Evolutionary conservation across 2,113 vertebrate species (phyloP).

Genomic region (Fregetta grallaria): DNA sequence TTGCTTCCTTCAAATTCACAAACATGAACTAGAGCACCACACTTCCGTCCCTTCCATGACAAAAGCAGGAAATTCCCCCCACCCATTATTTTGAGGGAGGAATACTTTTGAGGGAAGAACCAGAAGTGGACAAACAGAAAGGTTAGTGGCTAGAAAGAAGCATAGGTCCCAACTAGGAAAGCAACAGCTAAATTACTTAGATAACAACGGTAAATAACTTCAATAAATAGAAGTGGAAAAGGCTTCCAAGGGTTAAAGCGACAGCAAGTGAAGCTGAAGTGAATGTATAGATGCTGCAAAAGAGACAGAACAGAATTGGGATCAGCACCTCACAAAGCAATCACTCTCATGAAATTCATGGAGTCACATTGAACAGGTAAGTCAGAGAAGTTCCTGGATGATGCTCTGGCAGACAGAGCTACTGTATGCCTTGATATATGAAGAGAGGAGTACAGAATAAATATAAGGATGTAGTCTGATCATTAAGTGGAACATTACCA

Average conservation of each 20-base stretch:
- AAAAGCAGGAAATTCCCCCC: conserved; percentile 2
- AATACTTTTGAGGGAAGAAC: background rate
- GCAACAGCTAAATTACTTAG: background rate
- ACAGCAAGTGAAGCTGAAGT: background rate
- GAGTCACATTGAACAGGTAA: background rate
- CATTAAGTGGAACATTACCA: background rate
- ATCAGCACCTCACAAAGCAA: background rate
- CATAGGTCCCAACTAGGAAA: background rate
- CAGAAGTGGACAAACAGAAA: background rate
- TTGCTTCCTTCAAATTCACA: background rate
- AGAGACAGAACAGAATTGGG: background rate
- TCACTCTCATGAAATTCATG: background rate
- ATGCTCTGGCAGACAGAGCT: background rate
- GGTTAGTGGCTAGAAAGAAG: background rate
- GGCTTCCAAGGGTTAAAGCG: background rate
- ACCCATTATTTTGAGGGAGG: background rate
- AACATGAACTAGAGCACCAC: background rate
- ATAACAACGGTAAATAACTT: background rate
- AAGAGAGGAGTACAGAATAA: background rate
- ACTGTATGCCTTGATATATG: background rate
- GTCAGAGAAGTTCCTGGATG: background rate
- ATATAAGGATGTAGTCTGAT: background rate
- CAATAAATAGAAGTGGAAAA: background rate
- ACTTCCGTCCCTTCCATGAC: background rate
- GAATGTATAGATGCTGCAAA: background rate